phyloP scores from a whole-genome alignment of 2,113 vertebrate species.

The Globicephala melas region DNA sequence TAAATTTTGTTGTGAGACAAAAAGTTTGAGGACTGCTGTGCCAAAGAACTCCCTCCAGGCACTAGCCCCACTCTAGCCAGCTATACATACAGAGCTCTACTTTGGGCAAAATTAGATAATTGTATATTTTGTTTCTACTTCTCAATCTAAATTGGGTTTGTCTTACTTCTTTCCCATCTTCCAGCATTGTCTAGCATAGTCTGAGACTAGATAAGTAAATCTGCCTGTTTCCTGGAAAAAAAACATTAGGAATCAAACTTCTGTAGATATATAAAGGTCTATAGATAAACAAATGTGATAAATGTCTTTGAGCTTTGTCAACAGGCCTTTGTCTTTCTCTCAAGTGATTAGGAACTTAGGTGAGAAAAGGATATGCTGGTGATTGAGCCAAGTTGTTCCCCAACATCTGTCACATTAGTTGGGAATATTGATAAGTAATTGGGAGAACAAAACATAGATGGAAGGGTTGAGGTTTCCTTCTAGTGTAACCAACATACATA shows the following conservation, averaged over 20 bases:
- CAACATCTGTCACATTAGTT: background rate
- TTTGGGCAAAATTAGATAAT: background rate
- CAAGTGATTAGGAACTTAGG: background rate
- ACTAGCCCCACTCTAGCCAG: background rate
- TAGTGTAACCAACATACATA: background rate
- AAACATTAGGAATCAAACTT: background rate
- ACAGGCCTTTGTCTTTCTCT: background rate
- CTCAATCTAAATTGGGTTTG: background rate
- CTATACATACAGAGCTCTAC: background rate
- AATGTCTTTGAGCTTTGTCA: background rate
- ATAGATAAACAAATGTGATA: background rate
- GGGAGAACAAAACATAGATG: background rate
- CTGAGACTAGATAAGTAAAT: background rate
- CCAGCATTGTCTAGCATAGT: background rate
- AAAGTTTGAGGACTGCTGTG: background rate
- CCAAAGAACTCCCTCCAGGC: background rate
- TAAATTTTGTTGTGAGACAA: background rate
- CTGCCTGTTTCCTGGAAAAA: background rate
- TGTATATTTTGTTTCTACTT: background rate
- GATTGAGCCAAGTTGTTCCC: background rate
- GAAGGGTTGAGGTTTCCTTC: background rate
- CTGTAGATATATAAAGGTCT: background rate
- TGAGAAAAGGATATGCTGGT: fast-evolving
- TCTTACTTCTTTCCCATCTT: background rate
- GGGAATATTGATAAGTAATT: background rate